Evolutionary conservation across 2,888 invertebrate genomes (phyloP).

Genomic region (Orthonychiurus folsomi): DNA sequence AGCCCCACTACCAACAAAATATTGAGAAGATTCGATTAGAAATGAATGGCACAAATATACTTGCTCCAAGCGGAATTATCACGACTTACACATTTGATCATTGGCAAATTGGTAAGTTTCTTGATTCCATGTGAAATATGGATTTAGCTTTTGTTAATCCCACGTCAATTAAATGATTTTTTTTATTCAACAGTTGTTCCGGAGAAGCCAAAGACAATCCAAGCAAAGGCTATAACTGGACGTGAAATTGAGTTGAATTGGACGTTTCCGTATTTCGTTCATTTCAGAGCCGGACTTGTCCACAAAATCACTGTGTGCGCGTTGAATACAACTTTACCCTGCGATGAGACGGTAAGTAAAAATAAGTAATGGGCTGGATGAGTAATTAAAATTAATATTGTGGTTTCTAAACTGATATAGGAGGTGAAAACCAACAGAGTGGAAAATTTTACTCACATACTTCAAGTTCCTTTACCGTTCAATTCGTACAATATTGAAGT

Average conservation of each 20-base stretch:
- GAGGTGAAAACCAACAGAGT: background rate
- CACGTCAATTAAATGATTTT: background rate
- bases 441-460: background rate
- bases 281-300: slow-evolving; percentile 30
- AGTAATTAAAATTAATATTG: too few relatives aligned
- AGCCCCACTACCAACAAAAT: slow-evolving; percentile 51
- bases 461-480: slow-evolving; percentile 27
- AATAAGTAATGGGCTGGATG: too few relatives aligned
- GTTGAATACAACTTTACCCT: too few relatives aligned
- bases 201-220: slow-evolving; percentile 15
- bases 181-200: slow-evolving; percentile 30
- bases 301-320: slow-evolving; percentile 31
- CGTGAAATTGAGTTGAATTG: slow-evolving; percentile 24
- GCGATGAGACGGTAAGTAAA: background rate
- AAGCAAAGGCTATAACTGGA: slow-evolving; percentile 14
- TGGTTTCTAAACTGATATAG: background rate
- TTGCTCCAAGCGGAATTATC: slow-evolving; percentile 42
- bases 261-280: slow-evolving; percentile 29
- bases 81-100: slow-evolving; percentile 30
- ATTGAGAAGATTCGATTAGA: slow-evolving; percentile 52
- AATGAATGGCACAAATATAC: slow-evolving; percentile 54
- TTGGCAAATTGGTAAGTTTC: slow-evolving; percentile 29
- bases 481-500: slow-evolving; percentile 30
- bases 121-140: slow-evolving; percentile 1
- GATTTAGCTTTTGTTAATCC: background rate